Percentiles rank a stretch among this genome's conserved stretches.
These are phyloP conservation scores for Drosophila tsacasi DNA, from an alignment of 1,140 invertebrate genomes.

Conservation along the genomic window DNA sequence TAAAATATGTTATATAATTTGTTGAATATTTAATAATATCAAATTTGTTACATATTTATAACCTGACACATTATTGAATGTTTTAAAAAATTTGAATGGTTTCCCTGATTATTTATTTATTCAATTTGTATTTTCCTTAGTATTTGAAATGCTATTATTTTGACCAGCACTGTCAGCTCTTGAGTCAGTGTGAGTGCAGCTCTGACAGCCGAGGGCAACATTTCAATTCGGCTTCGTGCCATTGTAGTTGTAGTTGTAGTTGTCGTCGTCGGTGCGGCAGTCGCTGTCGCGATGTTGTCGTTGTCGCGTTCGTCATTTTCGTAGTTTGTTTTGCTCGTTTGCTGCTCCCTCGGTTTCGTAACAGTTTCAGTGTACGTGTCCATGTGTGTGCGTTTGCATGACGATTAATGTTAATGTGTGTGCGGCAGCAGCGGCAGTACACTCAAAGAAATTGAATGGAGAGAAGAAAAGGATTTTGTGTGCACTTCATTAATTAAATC, in stretches of 20 bases:
- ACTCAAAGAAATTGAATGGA: not conserved
- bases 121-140: not conserved
- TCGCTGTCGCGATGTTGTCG: conserved; percentile 24
- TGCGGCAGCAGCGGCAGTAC: conserved; percentile 23
- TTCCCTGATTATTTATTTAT: not conserved
- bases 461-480: not conserved
- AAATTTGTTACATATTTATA: too few relatives aligned
- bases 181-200: conserved; percentile 23
- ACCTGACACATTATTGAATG: too few relatives aligned
- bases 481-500: not conserved
- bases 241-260: conserved; percentile 24
- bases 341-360: conserved; percentile 47
- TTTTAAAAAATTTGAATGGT: not conserved
- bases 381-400: conserved; percentile 34
- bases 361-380: conserved; percentile 39
- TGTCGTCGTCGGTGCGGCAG: conserved; percentile 23
- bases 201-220: conserved; percentile 69
- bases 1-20: too few relatives aligned
- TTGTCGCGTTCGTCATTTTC: conserved; percentile 47
- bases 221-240: conserved; percentile 71
- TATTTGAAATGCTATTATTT: not conserved
- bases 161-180: not conserved
- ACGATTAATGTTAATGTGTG: conserved; percentile 61
- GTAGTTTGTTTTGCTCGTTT: conserved; percentile 50
- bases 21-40: too few relatives aligned